Percentiles rank a stretch among this genome's conserved stretches.
phyloP scores from a whole-genome alignment of 92 coral and sea anemone species.

The Actinostola sp. region DNA sequence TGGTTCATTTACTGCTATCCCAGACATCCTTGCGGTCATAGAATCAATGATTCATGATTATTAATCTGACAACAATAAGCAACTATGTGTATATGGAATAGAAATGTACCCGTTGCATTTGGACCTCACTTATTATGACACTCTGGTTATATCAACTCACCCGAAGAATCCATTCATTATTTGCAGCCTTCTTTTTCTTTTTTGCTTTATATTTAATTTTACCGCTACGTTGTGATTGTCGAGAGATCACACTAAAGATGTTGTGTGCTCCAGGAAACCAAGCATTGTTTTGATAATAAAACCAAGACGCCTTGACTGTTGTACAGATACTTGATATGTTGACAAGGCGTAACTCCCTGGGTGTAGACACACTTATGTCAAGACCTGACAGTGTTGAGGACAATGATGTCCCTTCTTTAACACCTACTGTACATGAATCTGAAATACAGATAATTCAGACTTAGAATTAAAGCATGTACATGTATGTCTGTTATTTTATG shows the following conservation, averaged over 20 bases:
- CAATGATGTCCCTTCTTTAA: not conserved
- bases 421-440: not conserved
- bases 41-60: too few species aligned
- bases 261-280: not conserved
- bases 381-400: not conserved
- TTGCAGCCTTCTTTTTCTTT: not conserved
- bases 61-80: too few species aligned
- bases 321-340: not conserved
- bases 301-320: not conserved
- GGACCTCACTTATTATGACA: too few species aligned
- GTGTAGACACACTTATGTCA: not conserved
- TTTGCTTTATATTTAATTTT: not conserved
- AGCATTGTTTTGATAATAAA: not conserved
- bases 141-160: too few species aligned
- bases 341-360: not conserved
- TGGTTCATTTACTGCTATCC: too few species aligned
- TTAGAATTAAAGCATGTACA: too few species aligned
- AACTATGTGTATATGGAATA: too few species aligned
- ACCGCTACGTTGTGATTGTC: not conserved
- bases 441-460: too few species aligned
- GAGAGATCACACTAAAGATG: not conserved
- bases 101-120: too few species aligned
- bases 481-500: too few species aligned
- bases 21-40: too few species aligned
- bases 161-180: not conserved